Conservation (phyloP, 2,797 vertebrate species). For the Spinus pinus region DNA sequence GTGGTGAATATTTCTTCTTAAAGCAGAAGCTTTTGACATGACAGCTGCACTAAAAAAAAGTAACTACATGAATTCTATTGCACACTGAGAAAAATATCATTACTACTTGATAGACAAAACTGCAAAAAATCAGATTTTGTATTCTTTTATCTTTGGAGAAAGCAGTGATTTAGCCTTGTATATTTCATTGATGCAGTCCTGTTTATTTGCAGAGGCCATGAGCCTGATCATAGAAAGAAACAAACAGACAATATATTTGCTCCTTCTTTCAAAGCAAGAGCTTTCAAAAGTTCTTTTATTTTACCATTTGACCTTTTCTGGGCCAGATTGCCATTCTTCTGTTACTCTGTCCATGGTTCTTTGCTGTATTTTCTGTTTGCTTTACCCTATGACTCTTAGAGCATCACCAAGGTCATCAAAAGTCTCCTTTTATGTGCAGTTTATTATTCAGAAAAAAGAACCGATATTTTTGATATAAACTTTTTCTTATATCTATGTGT, state of each 20-base stretch:
- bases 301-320: not conserved
- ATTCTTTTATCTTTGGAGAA: not conserved
- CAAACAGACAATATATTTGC: not conserved
- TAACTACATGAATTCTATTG: not conserved
- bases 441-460: not conserved
- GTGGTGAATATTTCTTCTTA: not conserved
- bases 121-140: not conserved
- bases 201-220: not conserved
- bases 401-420: not conserved
- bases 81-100: not conserved
- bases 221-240: not conserved
- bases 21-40: not conserved
- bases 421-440: not conserved
- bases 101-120: not conserved
- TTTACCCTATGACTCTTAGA: not conserved
- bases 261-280: not conserved
- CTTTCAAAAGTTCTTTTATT: not conserved
- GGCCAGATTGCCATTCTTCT: not conserved
- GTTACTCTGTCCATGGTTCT: not conserved
- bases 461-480: not conserved
- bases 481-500: not conserved
- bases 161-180: not conserved
- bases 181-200: not conserved
- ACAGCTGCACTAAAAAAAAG: not conserved
- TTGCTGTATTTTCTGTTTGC: not conserved